Evolutionary conservation across 37 sponge, comb jelly and placozoan genomes (phyloP), one percentile per base, ranked within the genome.

Genomic region (Crambe crambe): DNA sequence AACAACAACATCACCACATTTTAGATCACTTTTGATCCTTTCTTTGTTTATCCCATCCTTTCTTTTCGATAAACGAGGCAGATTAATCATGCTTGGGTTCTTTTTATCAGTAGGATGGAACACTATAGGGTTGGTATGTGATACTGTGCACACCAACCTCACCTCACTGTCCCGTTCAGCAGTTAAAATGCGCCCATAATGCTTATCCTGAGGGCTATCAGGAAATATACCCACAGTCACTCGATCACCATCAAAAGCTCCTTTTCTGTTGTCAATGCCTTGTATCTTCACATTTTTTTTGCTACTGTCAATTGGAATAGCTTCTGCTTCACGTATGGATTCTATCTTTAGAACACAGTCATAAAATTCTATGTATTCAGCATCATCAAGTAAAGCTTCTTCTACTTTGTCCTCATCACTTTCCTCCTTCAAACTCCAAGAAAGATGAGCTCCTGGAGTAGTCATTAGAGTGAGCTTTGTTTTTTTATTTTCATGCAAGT

Each of bases 191-290:
- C 74, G 74, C 2, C 89, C 93, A 75, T 75, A 80, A 38, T 39
- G 42, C 37, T 59, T 44, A 35, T 36, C 43, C 40, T n/a, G n/a
- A n/a, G n/a, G n/a, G n/a, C n/a, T n/a, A n/a, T 47, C 0, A 17
- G 72, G 78, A 66, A 80, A 68, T 0, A 84, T 38, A 30, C 70
- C 77, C 21, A 92, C 85, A 20, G 25, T 36, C 2, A 92, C 93
- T 30, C 56, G 56, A 44, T 81, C 88, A 26, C 77, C 82, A 76
- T 85, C 78, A 58, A 92, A 84, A 39, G 93, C 88, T 44, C 89
- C 85, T 72, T 40, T 75, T 43, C 88, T 70, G 60, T 88, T 87
- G 8, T 59, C 74, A 17, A 57, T 12, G 25, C 93, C 93, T 29
- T 62, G 20, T 39, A 92, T 81, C 0, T 30, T 67, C 3, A 84